phyloP scores from a whole-genome alignment of 2,113 vertebrate species.

The Chiloscyllium plagiosum region DNA sequence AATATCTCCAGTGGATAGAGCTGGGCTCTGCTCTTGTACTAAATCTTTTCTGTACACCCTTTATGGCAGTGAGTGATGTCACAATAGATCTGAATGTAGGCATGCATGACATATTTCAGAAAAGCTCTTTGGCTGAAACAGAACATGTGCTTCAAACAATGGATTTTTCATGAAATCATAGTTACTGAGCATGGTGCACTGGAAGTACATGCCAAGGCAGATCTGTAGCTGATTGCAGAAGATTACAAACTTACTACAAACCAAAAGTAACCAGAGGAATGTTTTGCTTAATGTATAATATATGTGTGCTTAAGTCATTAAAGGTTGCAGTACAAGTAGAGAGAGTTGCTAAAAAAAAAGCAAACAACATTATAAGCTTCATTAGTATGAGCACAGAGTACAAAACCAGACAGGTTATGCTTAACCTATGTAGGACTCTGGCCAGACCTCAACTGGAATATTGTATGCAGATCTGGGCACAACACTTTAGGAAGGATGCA shows the following conservation, averaged over 20 bases:
- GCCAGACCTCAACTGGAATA: too few species aligned
- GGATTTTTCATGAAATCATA: background rate
- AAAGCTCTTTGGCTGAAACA: background rate
- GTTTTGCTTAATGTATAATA: background rate
- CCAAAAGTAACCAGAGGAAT: background rate
- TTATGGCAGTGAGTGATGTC: background rate
- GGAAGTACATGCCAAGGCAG: slow-evolving; percentile 4
- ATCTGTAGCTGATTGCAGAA: background rate
- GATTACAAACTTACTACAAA: background rate
- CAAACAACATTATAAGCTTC: too few species aligned
- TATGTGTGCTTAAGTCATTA: too few species aligned
- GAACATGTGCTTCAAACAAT: slow-evolving; percentile 1
- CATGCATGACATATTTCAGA: background rate
- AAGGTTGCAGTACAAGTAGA: too few species aligned
- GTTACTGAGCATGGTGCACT: background rate
- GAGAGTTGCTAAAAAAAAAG: too few species aligned
- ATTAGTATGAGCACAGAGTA: too few species aligned
- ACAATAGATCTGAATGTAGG: background rate
- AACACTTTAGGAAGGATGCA: too few species aligned
- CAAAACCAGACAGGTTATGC: too few species aligned
- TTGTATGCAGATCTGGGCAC: too few species aligned
- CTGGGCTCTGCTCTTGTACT: background rate
- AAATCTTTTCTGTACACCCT: background rate
- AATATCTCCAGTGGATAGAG: background rate
- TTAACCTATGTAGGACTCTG: too few species aligned